Conservation (phyloP, 2,888 invertebrate genomes). For the Andrena fulva region DNA sequence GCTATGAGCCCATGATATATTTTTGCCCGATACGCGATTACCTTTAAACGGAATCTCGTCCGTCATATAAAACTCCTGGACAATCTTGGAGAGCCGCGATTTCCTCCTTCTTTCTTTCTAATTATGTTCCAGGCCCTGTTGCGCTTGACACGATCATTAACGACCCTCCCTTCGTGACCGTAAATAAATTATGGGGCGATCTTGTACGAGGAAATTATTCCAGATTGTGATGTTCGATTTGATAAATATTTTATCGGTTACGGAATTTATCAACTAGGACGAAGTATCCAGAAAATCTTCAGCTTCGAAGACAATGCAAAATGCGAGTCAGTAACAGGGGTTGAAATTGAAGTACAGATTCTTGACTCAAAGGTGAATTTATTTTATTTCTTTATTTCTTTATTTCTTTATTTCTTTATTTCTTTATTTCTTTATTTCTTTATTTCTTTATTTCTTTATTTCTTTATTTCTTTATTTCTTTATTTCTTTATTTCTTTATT, state of each 20-base stretch:
- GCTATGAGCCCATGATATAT: conserved; percentile 44
- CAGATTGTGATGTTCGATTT: not conserved
- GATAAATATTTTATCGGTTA: not conserved
- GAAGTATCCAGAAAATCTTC: not conserved
- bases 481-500: too few relatives aligned
- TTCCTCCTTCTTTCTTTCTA: conserved; percentile 5
- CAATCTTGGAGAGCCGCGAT: not conserved
- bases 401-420: too few relatives aligned
- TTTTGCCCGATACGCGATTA: conserved; percentile 57
- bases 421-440: too few relatives aligned
- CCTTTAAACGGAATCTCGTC: conserved; percentile 29
- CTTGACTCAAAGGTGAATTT: too few relatives aligned
- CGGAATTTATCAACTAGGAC: not conserved
- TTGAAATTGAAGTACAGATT: too few relatives aligned
- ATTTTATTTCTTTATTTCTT: too few relatives aligned
- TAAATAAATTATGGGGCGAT: not conserved
- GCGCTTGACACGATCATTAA: conserved; percentile 16
- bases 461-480: too few relatives aligned
- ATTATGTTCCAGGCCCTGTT: conserved; percentile 28
- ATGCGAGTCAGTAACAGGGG: too few relatives aligned
- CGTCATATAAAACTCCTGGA: conserved; percentile 2
- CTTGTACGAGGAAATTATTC: conserved; percentile 8
- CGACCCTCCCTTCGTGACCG: not conserved
- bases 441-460: too few relatives aligned
- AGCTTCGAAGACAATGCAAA: too few relatives aligned